These are phyloP conservation scores for Delia radicum DNA, from an alignment of 1,140 invertebrate species.

Conservation along the genomic window DNA sequence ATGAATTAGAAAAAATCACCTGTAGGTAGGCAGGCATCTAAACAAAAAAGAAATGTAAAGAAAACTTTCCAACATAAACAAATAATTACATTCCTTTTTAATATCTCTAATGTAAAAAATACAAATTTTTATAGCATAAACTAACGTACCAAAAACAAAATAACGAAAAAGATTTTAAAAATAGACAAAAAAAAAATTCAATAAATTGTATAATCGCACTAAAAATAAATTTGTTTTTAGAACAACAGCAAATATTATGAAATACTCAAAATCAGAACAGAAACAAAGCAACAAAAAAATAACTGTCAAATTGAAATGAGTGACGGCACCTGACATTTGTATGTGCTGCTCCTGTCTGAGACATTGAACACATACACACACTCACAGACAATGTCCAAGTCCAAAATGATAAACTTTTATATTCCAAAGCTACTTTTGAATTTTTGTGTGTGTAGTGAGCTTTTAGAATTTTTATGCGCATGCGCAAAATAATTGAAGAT, in stretches of 20 bases:
- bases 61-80: neutral
- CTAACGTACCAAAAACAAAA: neutral
- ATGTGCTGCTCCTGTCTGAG: neutral
- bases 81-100: neutral
- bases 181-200: too few relatives aligned
- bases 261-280: conserved; percentile 1
- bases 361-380: neutral
- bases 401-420: neutral
- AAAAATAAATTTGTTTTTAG: conserved; percentile 4
- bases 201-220: neutral
- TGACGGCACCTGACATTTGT: conserved; percentile 5
- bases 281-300: neutral
- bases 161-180: neutral
- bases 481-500: conserved; percentile 31
- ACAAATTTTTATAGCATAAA: neutral
- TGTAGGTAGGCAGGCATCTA: too few relatives aligned
- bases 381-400: neutral
- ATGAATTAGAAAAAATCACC: neutral
- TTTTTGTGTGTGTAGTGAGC: neutral
- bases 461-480: conserved; percentile 23
- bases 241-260: conserved; percentile 8
- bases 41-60: too few relatives aligned
- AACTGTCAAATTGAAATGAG: neutral
- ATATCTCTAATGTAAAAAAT: neutral
- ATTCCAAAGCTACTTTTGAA: neutral